Evolutionary conservation across 2,888 invertebrate genomes (phyloP).

Genomic region (Napeogenes sylphis): DNA sequence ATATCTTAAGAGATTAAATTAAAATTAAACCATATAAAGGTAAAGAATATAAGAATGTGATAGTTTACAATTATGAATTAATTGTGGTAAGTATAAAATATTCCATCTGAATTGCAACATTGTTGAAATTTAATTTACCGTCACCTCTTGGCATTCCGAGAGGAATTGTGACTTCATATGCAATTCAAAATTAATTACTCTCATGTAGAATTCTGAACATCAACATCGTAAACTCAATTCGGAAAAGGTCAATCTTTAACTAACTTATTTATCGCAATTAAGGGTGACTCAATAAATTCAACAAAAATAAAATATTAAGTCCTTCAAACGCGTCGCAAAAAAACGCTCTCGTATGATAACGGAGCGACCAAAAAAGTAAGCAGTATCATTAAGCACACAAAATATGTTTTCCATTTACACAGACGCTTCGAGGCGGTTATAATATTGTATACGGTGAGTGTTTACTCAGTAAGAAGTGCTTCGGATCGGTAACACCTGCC

Average conservation of each 20-base stretch:
- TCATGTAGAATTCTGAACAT: too few relatives aligned
- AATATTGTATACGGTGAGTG: conserved; percentile 76
- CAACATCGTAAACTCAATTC: too few relatives aligned
- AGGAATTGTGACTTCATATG: conserved; percentile 46
- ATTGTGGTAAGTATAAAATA: too few relatives aligned
- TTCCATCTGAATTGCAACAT: too few relatives aligned
- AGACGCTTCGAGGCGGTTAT: conserved; percentile 74
- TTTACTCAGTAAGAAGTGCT: conserved; percentile 77
- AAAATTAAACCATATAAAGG: too few relatives aligned
- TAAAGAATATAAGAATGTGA: too few relatives aligned
- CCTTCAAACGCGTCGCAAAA: conserved; percentile 51
- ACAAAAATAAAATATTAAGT: conserved; percentile 57
- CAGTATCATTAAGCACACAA: conserved; percentile 77
- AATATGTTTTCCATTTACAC: conserved; percentile 77
- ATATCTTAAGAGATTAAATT: too few relatives aligned
- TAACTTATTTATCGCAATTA: conserved; percentile 51
- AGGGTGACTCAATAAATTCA: conserved; percentile 60
- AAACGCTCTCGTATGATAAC: conserved; percentile 62
- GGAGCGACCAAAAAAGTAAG: conserved; percentile 70
- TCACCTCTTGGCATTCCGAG: conserved; percentile 26
- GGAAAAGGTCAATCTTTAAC: too few relatives aligned
- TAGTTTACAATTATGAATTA: too few relatives aligned
- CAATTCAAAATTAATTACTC: too few relatives aligned
- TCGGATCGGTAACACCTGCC: conserved; percentile 75
- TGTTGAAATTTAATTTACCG: conserved; percentile 14